Percentiles rank a stretch among this genome's conserved stretches.
Evolutionary conservation across 2,113 vertebrate genomes (phyloP).

Genomic region (Myrmecophaga tridactyla): DNA sequence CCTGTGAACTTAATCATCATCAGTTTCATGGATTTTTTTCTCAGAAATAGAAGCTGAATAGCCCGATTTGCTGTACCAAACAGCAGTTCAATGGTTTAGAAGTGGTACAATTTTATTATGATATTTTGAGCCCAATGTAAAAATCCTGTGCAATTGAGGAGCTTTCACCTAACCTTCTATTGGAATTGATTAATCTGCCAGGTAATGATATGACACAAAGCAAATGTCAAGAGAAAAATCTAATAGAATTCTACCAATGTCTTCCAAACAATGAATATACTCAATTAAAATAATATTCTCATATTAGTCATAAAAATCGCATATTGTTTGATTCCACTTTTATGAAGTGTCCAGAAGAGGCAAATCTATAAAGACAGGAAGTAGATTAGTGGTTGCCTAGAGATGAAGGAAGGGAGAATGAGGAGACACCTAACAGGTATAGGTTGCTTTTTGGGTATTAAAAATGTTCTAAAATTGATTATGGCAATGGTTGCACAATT

Average conservation of each 20-base stretch:
- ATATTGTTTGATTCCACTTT: neutral
- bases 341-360: neutral
- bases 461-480: neutral
- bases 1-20: neutral
- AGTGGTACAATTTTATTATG: neutral
- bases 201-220: neutral
- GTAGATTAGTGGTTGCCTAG: neutral
- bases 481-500: neutral
- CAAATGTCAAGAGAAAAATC: neutral
- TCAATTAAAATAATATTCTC: constrained; percentile 26
- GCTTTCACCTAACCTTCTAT: neutral
- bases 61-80: neutral
- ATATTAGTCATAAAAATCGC: neutral
- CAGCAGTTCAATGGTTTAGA: neutral
- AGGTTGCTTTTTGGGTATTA: neutral
- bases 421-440: neutral
- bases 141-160: constrained; percentile 2
- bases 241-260: neutral
- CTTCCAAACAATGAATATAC: constrained; percentile 7
- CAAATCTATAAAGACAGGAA: neutral
- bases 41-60: neutral
- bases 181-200: constrained; percentile 13
- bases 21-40: neutral
- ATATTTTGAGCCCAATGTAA: constrained; percentile 4
- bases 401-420: neutral